A percentile compares a stretch with the other conserved stretches of the same genome.
Evolutionary conservation across 30 jellyfish, hydroid and myxozoan genomes (phyloP).

Genomic region (Phacellophora camtschatica): DNA sequence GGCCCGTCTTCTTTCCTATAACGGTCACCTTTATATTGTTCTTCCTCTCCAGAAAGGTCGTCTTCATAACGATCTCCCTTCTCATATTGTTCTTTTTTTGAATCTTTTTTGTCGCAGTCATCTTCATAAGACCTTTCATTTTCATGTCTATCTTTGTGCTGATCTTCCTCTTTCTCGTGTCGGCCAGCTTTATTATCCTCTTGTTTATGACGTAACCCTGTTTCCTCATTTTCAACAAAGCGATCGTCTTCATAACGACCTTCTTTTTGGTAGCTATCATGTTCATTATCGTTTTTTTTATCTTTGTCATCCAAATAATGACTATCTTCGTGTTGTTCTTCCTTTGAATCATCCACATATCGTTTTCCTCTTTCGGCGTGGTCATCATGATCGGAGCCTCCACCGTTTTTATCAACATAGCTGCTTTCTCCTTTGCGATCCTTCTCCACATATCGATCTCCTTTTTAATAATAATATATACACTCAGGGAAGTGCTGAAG

Average conservation of each 20-base stretch:
- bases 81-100: neutral
- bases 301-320: neutral
- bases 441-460: neutral
- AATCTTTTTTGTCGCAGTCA: too few species aligned
- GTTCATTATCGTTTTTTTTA: neutral
- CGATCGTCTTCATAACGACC: neutral
- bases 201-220: neutral
- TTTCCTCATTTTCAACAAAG: slow-evolving; percentile 3
- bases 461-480: too few species aligned
- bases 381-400: too few species aligned
- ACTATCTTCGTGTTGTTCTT: neutral
- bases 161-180: neutral
- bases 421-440: neutral
- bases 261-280: neutral
- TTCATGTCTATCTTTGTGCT: neutral
- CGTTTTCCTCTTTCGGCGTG: too few species aligned
- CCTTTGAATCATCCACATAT: neutral
- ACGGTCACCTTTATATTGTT: too few species aligned
- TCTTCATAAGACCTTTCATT: too few species aligned
- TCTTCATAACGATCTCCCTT: neutral
- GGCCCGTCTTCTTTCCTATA: neutral
- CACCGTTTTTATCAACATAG: too few species aligned
- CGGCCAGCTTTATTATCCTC: neutral
- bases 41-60: too few species aligned
- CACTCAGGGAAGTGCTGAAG: too few species aligned